Base-by-base conservation (phyloP, 1,140 invertebrate species). In the Sycobia sp. region DNA sequence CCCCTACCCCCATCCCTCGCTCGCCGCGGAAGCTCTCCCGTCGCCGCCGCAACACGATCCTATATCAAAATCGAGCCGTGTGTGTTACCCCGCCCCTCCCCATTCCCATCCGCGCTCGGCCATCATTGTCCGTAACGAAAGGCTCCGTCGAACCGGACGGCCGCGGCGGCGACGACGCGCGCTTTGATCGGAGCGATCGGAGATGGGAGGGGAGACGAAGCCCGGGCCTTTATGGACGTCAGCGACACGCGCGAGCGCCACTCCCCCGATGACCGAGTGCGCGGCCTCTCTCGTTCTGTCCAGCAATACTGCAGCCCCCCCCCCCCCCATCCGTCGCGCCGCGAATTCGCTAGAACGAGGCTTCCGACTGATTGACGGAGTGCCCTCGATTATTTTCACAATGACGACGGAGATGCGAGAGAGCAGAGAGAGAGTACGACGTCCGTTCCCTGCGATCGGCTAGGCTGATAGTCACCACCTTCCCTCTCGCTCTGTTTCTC, bases 331-430 rank as follows among this genome's bases (percentile, higher is more conserved):
- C 20, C 2, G 16, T n/a, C 20, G 16, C 7, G 16, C 16, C 7
- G 39, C 5, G 22, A n/a, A 47, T 27, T 27, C 29, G 25, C 4
- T n/a, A n/a, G 4, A 4, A 4, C 4, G 36, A 7, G 46, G 23
- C 11, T 55, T 18, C 49, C 27, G 46, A 69, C 62, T 71, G 71
- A 76, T 72, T 69, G 68, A 66, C 63, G 27, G 25, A 74, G 69
- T 70, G 69, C 60, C 54, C 67, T 73, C 67, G n/a, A n/a, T n/a
- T n/a, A n/a, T n/a, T n/a, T 76, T 71, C 56, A 41, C 62, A 49
- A 65, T 64, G 49, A 59, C 38, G 57, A n/a, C n/a, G n/a, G n/a
- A n/a, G n/a, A n/a, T n/a, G n/a, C n/a, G n/a, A n/a, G n/a, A n/a
- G n/a, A n/a, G n/a, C n/a, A n/a, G n/a, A n/a, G n/a, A n/a, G n/a